phyloP scores from a whole-genome alignment of 2,888 invertebrate genomes.

The Ariolimax columbianus region DNA sequence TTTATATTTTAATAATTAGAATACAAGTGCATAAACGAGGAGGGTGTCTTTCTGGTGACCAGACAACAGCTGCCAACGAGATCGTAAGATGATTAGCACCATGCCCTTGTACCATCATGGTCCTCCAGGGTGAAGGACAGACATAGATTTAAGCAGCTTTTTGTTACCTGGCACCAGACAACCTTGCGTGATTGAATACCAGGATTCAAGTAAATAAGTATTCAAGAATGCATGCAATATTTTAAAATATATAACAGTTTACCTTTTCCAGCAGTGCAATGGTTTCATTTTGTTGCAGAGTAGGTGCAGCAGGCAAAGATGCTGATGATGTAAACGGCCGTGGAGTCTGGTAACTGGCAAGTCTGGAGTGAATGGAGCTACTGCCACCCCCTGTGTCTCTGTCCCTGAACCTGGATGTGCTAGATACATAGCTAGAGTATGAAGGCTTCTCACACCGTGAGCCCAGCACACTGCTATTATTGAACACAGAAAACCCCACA shows the following conservation, averaged over 20 bases:
- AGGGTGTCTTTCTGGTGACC: too few relatives aligned
- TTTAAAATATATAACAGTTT: constrained; percentile 1
- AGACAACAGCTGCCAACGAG: too few relatives aligned
- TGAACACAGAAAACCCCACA: constrained; percentile 43
- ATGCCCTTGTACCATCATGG: too few relatives aligned
- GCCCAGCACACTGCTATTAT: constrained; percentile 19
- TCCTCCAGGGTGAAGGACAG: too few relatives aligned
- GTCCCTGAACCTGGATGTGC: constrained; percentile 50
- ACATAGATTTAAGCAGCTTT: too few relatives aligned
- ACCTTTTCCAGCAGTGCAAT: constrained; percentile 67
- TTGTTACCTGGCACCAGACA: too few relatives aligned
- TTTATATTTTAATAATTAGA: too few relatives aligned
- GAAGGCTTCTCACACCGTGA: constrained; percentile 40
- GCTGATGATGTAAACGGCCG: constrained; percentile 47
- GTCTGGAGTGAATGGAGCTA: constrained; percentile 33
- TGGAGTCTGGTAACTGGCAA: constrained; percentile 50
- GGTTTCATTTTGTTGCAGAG: constrained; percentile 56
- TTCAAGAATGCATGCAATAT: neutral
- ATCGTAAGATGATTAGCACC: too few relatives aligned
- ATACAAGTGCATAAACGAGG: too few relatives aligned
- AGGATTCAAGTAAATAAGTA: too few relatives aligned
- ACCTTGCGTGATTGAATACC: too few relatives aligned
- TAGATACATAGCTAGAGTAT: constrained; percentile 46
- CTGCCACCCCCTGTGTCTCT: constrained; percentile 31
- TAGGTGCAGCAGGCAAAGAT: neutral